A percentile compares a stretch with the other conserved stretches of the same genome.
Evolutionary conservation across 2,113 vertebrate genomes (phyloP).

Genomic region (Rhinoderma darwinii): DNA sequence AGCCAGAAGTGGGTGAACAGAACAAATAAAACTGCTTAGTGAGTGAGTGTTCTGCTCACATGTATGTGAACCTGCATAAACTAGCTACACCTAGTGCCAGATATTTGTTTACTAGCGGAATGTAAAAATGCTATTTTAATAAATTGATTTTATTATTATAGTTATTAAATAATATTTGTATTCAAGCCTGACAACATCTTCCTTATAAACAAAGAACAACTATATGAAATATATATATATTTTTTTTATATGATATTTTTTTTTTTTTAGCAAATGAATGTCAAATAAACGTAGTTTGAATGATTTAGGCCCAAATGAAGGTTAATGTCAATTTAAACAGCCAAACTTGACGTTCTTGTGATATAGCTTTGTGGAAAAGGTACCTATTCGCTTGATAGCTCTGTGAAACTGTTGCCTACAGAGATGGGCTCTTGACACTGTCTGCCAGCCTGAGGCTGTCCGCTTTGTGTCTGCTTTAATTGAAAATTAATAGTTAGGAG

Average conservation of each 20-base stretch:
- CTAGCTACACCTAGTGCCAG: background rate
- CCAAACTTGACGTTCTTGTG: constrained; percentile 80
- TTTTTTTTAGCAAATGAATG: constrained; percentile 59
- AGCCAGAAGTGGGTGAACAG: constrained; percentile 14
- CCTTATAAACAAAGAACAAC: background rate
- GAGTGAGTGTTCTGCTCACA: constrained; percentile 1
- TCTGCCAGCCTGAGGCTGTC: constrained; percentile 85
- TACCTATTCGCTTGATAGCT: constrained; percentile 80
- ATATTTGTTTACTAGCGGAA: background rate
- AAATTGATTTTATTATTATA: background rate
- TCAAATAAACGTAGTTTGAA: constrained; percentile 70
- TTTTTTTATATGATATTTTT: background rate
- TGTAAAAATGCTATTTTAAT: background rate
- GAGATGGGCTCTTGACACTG: constrained; percentile 88
- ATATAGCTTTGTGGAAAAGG: constrained; percentile 76
- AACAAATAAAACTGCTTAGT: constrained; percentile 29
- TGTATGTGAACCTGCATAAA: background rate
- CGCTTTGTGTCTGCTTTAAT: constrained; percentile 93
- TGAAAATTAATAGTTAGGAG: constrained; percentile 95
- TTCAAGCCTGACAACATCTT: background rate
- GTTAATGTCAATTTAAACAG: constrained; percentile 83
- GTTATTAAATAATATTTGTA: background rate
- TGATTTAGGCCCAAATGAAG: constrained; percentile 78
- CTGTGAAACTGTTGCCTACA: constrained; percentile 86
- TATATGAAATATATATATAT: background rate